A percentile compares a stretch with the other conserved stretches of the same genome.
These are phyloP conservation scores for Musca domestica DNA, from an alignment of 1,140 invertebrate genomes.

Conservation along the genomic window DNA sequence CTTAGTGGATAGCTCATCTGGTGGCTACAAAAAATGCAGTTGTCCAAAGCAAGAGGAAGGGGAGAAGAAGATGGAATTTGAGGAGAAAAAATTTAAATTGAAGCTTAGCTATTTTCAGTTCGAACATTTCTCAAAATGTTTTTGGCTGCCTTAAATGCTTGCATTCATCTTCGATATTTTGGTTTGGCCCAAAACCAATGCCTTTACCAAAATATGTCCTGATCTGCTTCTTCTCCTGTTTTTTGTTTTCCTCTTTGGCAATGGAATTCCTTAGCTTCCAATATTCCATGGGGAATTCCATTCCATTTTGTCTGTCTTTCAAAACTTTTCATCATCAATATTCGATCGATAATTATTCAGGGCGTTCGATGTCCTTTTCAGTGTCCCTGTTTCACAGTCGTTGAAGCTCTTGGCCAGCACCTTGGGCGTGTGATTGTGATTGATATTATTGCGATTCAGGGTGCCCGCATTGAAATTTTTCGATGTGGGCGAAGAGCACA, in stretches of 20 bases:
- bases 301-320: not conserved
- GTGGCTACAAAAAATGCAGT: not conserved
- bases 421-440: slow-evolving; percentile 65
- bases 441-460: slow-evolving; percentile 62
- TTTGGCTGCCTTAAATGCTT: too few relatives aligned
- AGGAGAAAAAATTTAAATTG: not conserved
- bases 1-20: not conserved
- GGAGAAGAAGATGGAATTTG: not conserved
- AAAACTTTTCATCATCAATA: slow-evolving; percentile 53
- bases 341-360: slow-evolving; percentile 54
- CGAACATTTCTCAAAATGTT: not conserved
- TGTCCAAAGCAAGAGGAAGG: not conserved
- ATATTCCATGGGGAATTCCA: not conserved
- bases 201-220: too few relatives aligned
- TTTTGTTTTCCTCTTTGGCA: too few relatives aligned
- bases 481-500: slow-evolving; percentile 55
- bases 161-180: too few relatives aligned
- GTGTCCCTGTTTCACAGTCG: slow-evolving; percentile 75
- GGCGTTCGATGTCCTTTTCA: slow-evolving; percentile 73
- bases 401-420: slow-evolving; percentile 59
- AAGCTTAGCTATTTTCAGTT: not conserved
- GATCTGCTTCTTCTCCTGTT: too few relatives aligned
- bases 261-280: not conserved
- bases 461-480: slow-evolving; percentile 58
- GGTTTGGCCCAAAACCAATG: too few relatives aligned